Percentiles rank a stretch among this genome's conserved stretches.
These are phyloP conservation scores for Phrynocephalus vlangalii DNA, from an alignment of 2,797 vertebrate species.

Conservation along the genomic window DNA sequence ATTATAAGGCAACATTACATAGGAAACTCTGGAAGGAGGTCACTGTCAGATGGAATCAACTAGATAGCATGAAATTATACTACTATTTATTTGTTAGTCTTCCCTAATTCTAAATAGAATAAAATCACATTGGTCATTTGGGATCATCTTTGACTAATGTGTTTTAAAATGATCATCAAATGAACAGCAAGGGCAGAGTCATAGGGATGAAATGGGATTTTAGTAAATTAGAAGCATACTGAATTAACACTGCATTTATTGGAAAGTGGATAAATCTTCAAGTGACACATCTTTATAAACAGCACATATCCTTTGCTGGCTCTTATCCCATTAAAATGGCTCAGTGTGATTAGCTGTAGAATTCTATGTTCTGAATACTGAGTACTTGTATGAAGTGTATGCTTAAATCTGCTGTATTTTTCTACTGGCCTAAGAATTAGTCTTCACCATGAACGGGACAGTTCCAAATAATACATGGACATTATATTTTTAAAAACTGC, in stretches of 20 bases:
- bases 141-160: conserved; percentile 36
- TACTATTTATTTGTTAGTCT: conserved; percentile 39
- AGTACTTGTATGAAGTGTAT: background rate
- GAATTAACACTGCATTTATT: conserved; percentile 46
- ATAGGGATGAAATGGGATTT: conserved; percentile 35
- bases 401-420: background rate
- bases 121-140: conserved; percentile 27
- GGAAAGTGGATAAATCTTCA: conserved; percentile 53
- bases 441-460: background rate
- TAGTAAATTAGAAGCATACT: conserved; percentile 40
- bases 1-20: too few species aligned
- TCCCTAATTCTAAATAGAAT: conserved; percentile 46
- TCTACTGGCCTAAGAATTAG: background rate
- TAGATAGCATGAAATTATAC: background rate
- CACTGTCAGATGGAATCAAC: too few species aligned
- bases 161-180: conserved; percentile 48
- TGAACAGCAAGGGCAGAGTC: conserved; percentile 46
- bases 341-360: background rate
- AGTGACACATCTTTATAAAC: background rate
- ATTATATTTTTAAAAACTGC: too few species aligned
- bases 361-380: background rate
- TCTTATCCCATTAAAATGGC: conserved; percentile 28
- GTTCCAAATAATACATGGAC: background rate
- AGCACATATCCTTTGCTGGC: background rate
- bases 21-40: too few species aligned